A percentile compares a stretch with the other conserved stretches of the same genome.
Conservation (phyloP, 1,140 invertebrate genomes). For the Cyclargus thomasi region DNA sequence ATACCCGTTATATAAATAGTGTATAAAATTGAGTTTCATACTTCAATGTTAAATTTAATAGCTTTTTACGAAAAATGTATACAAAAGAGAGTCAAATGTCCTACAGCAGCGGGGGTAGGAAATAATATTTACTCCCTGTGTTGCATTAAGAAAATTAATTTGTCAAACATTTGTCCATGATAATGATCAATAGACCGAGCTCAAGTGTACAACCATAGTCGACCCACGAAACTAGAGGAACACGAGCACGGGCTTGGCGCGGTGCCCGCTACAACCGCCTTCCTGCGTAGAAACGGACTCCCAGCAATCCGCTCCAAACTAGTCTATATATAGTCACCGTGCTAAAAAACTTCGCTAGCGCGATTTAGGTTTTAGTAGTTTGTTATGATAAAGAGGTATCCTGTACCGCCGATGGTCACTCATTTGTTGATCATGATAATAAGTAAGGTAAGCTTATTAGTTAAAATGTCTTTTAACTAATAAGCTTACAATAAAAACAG, state of each 20-base stretch:
- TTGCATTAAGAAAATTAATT: neutral
- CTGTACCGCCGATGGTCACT: too few species aligned
- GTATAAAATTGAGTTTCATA: too few species aligned
- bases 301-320: neutral
- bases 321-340: constrained; percentile 26
- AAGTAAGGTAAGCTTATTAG: too few species aligned
- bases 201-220: constrained; percentile 12
- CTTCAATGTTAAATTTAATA: too few species aligned
- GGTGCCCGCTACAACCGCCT: constrained; percentile 22
- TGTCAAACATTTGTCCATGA: constrained; percentile 5
- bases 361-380: constrained; percentile 24
- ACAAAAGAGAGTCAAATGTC: constrained; percentile 34
- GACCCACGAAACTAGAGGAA: constrained; percentile 8
- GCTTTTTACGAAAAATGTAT: too few species aligned
- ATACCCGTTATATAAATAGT: too few species aligned
- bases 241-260: constrained; percentile 21
- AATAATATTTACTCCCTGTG: constrained; percentile 15
- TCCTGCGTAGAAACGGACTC: constrained; percentile 36
- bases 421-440: too few species aligned
- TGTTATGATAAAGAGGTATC: too few species aligned
- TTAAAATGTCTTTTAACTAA: too few species aligned
- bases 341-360: constrained; percentile 32
- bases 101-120: constrained; percentile 34
- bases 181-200: neutral
- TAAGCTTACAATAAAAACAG: too few species aligned